phyloP scores from a whole-genome alignment of 2,797 vertebrate genomes.

The Anabas testudineus region DNA sequence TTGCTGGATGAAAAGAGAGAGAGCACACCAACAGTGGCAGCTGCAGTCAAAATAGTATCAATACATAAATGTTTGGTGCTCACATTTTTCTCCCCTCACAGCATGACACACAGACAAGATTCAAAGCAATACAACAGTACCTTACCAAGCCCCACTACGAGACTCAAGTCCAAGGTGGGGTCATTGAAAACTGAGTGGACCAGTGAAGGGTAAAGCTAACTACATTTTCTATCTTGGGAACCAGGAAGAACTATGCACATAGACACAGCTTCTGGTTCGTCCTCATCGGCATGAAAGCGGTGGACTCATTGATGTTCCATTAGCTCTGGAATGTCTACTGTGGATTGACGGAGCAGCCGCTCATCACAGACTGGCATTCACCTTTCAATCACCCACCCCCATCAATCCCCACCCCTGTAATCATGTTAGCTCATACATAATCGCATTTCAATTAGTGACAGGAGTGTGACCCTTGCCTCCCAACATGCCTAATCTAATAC shows the following conservation, averaged over 20 bases:
- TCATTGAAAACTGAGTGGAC: background rate
- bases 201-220: background rate
- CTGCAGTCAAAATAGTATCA: too few species aligned
- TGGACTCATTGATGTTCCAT: conserved; percentile 78
- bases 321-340: conserved; percentile 80
- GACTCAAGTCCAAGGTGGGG: conserved; percentile 16
- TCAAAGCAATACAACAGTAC: background rate
- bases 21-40: background rate
- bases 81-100: background rate
- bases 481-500: conserved; percentile 84
- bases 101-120: background rate
- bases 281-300: conserved; percentile 42
- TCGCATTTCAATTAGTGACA: conserved; percentile 86
- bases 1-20: background rate
- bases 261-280: conserved; percentile 30
- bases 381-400: conserved; percentile 78
- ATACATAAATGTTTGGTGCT: background rate
- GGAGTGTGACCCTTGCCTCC: conserved; percentile 83
- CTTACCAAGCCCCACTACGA: background rate
- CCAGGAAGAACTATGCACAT: conserved; percentile 8
- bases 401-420: conserved; percentile 68
- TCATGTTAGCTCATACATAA: conserved; percentile 86
- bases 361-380: conserved; percentile 82
- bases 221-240: conserved; percentile 12
- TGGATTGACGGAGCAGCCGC: conserved; percentile 67